These are phyloP conservation scores for Schizopygopsis malacanthus DNA, from an alignment of 2,797 vertebrate genomes.

Conservation along the genomic window DNA sequence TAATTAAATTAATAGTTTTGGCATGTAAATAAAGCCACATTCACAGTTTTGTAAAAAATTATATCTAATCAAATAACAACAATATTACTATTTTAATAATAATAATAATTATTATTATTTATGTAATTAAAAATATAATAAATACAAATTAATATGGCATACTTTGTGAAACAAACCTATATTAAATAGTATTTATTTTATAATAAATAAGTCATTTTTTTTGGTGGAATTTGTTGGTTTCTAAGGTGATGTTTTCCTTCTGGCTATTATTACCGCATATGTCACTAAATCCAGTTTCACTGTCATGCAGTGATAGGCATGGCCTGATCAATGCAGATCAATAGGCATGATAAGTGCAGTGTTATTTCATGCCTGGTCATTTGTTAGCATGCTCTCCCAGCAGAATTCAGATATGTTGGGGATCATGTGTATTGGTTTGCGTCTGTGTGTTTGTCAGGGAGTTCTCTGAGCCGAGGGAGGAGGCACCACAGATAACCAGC, in stretches of 20 bases:
- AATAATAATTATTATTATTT: too few species aligned
- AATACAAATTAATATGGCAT: background rate
- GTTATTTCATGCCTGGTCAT: slow-evolving; percentile 48
- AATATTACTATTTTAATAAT: too few species aligned
- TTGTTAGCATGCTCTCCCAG: slow-evolving; percentile 41
- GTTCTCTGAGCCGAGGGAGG: slow-evolving; percentile 67
- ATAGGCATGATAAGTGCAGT: slow-evolving; percentile 23
- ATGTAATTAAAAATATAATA: background rate
- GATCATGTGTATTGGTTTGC: slow-evolving; percentile 18
- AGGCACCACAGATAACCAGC: slow-evolving; percentile 69
- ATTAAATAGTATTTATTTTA: background rate
- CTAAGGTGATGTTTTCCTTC: background rate
- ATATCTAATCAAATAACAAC: too few species aligned
- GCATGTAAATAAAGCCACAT: background rate
- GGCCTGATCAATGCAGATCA: slow-evolving; percentile 32
- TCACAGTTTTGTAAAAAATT: background rate
- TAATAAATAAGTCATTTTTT: background rate
- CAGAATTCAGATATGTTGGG: slow-evolving; percentile 34
- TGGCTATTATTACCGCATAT: background rate
- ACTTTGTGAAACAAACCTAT: background rate
- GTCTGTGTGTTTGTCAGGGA: slow-evolving; percentile 49
- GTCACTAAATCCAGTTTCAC: background rate
- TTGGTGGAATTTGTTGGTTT: background rate
- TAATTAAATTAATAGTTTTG: background rate
- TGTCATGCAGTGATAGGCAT: background rate